phyloP scores from a whole-genome alignment of 1,140 invertebrate genomes.

The Steinernema feltiae region DNA sequence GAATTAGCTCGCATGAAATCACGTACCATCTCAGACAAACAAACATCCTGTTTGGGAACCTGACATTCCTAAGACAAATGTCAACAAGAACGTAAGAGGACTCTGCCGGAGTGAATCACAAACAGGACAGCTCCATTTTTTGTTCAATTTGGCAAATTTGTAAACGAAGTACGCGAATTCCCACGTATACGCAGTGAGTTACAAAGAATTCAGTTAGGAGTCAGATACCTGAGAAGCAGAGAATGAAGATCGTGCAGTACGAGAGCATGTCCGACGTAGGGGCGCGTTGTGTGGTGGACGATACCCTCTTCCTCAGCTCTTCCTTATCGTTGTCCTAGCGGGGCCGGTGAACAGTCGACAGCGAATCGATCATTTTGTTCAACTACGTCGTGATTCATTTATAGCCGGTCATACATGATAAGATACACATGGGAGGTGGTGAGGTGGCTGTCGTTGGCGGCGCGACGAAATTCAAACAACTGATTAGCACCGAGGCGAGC shows the following conservation, averaged over 20 bases:
- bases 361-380: conserved; percentile 11
- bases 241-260: conserved; percentile 11
- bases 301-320: conserved; percentile 8
- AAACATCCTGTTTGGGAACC: no score
- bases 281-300: conserved; percentile 8
- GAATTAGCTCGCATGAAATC: no score
- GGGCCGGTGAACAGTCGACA: conserved; percentile 11
- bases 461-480: conserved; percentile 11
- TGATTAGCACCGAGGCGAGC: neutral
- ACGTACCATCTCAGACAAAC: no score
- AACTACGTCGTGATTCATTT: conserved; percentile 13
- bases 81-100: no score
- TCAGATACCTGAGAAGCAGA: conserved; percentile 4
- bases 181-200: no score
- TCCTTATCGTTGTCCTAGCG: neutral
- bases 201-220: neutral
- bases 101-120: no score
- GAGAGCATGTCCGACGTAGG: conserved; percentile 9
- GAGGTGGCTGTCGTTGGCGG: neutral
- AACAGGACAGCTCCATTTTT: no score
- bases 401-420: conserved; percentile 2
- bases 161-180: no score
- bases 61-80: no score
- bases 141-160: no score
- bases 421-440: conserved; percentile 1